Conservation (phyloP, 30 jellyfish, hydroid and myxozoan genomes). For the Turritopsis dohrnii region DNA sequence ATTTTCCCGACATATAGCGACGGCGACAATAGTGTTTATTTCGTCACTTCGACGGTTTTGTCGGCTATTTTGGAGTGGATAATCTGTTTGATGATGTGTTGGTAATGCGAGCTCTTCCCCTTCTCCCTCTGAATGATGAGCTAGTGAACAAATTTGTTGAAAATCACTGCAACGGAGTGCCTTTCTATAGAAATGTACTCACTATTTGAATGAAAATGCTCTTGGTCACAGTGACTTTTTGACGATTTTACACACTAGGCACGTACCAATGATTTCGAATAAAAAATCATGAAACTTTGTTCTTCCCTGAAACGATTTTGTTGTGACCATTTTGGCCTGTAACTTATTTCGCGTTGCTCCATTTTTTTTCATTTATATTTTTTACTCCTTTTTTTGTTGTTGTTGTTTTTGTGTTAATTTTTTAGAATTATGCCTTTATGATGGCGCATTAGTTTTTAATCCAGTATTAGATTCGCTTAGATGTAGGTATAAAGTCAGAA, state of each 20-base stretch:
- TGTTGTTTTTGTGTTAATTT: background rate
- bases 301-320: too few relatives aligned
- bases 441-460: background rate
- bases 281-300: too few relatives aligned
- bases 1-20: background rate
- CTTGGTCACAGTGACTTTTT: too few relatives aligned
- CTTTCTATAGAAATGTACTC: too few relatives aligned
- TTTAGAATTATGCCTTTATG: background rate
- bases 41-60: background rate
- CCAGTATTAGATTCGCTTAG: background rate
- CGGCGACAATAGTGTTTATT: background rate
- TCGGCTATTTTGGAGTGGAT: background rate
- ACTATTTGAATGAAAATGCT: too few relatives aligned
- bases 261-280: too few relatives aligned
- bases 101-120: background rate
- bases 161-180: too few relatives aligned
- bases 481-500: background rate
- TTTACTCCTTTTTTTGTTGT: background rate
- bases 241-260: too few relatives aligned
- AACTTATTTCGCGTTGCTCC: too few relatives aligned
- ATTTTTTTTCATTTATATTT: background rate
- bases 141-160: too few relatives aligned
- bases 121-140: too few relatives aligned
- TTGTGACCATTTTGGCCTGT: too few relatives aligned
- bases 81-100: background rate